Percentiles rank a stretch among this genome's conserved stretches.
Conservation (phyloP, 2,888 invertebrate genomes). For the Drosophila seclusa region DNA sequence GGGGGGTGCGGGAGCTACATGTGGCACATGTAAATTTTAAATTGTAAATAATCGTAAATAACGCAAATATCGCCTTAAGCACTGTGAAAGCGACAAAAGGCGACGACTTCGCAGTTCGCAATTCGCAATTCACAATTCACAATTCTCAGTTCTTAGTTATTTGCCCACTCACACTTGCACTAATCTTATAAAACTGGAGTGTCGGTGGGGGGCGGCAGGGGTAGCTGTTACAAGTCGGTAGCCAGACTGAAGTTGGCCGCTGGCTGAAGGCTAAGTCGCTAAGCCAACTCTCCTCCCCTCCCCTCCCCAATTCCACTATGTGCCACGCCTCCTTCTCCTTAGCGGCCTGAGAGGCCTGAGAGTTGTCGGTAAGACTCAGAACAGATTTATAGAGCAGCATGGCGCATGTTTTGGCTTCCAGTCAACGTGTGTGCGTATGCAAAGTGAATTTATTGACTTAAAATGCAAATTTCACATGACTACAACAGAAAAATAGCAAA, state of each 20-base stretch:
- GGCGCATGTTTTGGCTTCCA: conserved; percentile 67
- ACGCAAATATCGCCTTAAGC: conserved; percentile 82
- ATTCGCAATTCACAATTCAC: conserved; percentile 16
- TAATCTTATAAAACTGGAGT: conserved; percentile 63
- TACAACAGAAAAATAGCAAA: conserved; percentile 37
- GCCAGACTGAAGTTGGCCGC: conserved; percentile 44
- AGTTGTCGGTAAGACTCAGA: conserved; percentile 22
- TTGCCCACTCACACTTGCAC: conserved; percentile 65
- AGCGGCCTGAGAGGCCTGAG: not conserved
- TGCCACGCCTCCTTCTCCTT: not conserved
- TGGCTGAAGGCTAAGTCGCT: conserved; percentile 51
- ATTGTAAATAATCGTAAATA: conserved; percentile 83
- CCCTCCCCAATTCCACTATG: not conserved
- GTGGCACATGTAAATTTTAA: conserved; percentile 76
- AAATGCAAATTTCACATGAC: conserved; percentile 82
- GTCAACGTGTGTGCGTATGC: conserved; percentile 75
- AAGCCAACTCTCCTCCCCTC: conserved; percentile 35
- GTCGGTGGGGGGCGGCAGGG: not conserved
- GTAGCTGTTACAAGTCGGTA: conserved; percentile 48
- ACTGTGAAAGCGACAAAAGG: conserved; percentile 73
- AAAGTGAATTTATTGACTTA: conserved; percentile 85
- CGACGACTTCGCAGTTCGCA: conserved; percentile 36
- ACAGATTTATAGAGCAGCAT: conserved; percentile 78
- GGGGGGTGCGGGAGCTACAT: conserved; percentile 22
- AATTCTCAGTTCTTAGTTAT: conserved; percentile 39